phyloP scores from a whole-genome alignment of 2,797 vertebrate species.

The Etheostoma perlongum region DNA sequence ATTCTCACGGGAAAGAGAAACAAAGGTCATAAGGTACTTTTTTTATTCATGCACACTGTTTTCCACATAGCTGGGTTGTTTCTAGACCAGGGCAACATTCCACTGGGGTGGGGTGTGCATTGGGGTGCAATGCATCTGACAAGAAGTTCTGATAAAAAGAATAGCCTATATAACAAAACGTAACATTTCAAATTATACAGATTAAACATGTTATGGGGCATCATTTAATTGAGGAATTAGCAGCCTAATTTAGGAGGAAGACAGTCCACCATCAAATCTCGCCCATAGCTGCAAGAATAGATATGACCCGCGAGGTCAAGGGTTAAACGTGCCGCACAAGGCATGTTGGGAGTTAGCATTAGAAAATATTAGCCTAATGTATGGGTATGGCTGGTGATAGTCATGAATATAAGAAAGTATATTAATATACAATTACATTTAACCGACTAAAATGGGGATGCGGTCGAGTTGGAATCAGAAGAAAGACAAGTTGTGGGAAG shows the following conservation, averaged over 20 bases:
- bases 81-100: not conserved
- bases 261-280: not conserved
- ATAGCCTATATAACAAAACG: not conserved
- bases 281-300: not conserved
- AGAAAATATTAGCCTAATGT: not conserved
- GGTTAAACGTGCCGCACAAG: not conserved
- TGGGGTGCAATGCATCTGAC: not conserved
- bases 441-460: not conserved
- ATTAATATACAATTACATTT: not conserved
- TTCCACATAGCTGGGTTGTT: not conserved
- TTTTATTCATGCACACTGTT: not conserved
- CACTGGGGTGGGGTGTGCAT: too few relatives aligned
- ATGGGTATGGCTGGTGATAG: not conserved
- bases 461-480: not conserved
- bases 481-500: not conserved
- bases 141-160: not conserved
- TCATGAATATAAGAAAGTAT: not conserved
- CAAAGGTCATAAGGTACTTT: not conserved
- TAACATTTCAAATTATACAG: not conserved
- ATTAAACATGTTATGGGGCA: not conserved
- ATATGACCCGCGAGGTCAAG: not conserved
- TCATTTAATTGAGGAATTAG: too few relatives aligned
- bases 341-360: not conserved
- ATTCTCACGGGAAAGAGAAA: not conserved
- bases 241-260: not conserved